Evolutionary conservation across 1,140 invertebrate genomes (phyloP).

Genomic region (Sitophilus oryzae): DNA sequence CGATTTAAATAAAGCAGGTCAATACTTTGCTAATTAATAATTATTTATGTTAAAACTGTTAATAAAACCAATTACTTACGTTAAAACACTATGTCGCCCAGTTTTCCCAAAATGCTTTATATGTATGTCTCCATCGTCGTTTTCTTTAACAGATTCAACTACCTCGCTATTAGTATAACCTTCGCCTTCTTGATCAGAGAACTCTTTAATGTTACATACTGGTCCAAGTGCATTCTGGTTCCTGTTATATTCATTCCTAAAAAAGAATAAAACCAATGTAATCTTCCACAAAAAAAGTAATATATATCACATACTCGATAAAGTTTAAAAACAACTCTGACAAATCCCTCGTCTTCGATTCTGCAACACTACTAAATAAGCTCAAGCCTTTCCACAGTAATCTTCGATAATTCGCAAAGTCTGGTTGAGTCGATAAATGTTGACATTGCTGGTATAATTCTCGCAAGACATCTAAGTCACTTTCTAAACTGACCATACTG

Average conservation of each 20-base stretch:
- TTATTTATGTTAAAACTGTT: too few species aligned
- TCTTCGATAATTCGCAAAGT: constrained; percentile 69
- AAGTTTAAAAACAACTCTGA: constrained; percentile 74
- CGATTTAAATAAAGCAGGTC: too few species aligned
- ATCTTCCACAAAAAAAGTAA: too few species aligned
- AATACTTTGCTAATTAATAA: too few species aligned
- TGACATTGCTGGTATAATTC: constrained; percentile 33
- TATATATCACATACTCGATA: constrained; percentile 51
- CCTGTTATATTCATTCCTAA: constrained; percentile 48
- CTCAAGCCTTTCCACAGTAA: constrained; percentile 75
- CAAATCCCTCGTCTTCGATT: constrained; percentile 72
- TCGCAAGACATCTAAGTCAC: constrained; percentile 26
- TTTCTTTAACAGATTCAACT: constrained; percentile 8
- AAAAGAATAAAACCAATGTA: too few species aligned
- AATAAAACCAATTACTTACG: constrained; percentile 22
- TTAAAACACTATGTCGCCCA: constrained; percentile 27
- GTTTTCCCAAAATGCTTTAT: constrained; percentile 20
- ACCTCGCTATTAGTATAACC: too few species aligned
- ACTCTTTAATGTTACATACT: constrained; percentile 46
- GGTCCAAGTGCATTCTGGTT: constrained; percentile 47
- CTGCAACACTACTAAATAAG: constrained; percentile 64
- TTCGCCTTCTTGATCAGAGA: constrained; percentile 2
- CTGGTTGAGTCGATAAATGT: constrained; percentile 53
- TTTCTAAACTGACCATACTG: constrained; percentile 18
- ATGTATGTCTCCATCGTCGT: too few species aligned